These are phyloP conservation scores for Melanerpes aurifrons DNA, from an alignment of 2,113 vertebrate genomes.

Conservation along the genomic window DNA sequence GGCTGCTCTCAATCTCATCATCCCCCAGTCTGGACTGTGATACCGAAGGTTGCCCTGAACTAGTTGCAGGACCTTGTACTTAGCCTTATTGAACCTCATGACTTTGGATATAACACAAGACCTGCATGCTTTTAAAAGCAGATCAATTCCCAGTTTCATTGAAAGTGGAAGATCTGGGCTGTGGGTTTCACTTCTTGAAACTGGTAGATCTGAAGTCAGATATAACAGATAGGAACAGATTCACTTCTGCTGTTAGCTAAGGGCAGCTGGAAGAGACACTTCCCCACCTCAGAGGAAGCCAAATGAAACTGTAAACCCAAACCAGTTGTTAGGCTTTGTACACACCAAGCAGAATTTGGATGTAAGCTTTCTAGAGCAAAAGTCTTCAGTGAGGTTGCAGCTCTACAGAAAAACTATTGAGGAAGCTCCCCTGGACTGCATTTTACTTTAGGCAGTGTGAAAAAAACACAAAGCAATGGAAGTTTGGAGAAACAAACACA, in stretches of 20 bases:
- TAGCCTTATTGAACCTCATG: too few species aligned
- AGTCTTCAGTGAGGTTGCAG: neutral
- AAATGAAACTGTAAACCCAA: neutral
- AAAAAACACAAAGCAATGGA: neutral
- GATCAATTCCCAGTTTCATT: neutral
- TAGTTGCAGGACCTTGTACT: too few species aligned
- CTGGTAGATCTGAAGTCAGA: neutral
- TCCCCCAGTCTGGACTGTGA: too few species aligned
- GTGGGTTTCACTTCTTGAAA: too few species aligned
- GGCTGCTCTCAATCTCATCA: too few species aligned
- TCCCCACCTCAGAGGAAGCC: neutral
- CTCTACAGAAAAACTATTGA: neutral
- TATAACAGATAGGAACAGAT: neutral
- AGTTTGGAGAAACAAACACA: conserved; percentile 36
- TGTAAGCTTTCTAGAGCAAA: neutral
- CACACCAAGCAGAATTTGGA: neutral
- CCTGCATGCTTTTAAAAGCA: neutral
- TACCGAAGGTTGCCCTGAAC: too few species aligned
- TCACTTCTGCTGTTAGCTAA: neutral
- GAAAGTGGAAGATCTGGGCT: too few species aligned
- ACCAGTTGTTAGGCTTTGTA: neutral
- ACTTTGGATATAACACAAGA: neutral
- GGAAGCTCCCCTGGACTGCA: neutral
- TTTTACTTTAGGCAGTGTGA: neutral
- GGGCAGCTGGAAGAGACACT: neutral